A percentile compares a stretch with the other conserved stretches of the same genome.
Evolutionary conservation across 2,113 vertebrate genomes (phyloP).

Genomic region (Pangasianodon hypophthalmus): DNA sequence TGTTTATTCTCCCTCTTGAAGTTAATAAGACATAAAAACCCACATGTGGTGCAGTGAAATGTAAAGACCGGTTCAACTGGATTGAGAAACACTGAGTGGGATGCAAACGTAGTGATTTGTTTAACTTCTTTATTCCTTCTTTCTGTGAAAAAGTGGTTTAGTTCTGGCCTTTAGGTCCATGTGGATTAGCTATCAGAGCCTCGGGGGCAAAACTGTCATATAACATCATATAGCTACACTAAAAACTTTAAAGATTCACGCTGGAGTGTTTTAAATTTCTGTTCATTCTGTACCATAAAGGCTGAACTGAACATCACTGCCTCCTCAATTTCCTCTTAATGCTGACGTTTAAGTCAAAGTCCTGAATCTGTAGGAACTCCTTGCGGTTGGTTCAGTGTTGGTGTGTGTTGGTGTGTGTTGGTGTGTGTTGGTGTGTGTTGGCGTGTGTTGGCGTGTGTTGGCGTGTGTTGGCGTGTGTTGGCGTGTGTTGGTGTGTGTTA

Average conservation of each 20-base stretch:
- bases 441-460: background rate
- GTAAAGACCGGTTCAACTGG: background rate
- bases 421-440: background rate
- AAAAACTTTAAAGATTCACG: background rate
- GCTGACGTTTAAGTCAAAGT: background rate
- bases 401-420: background rate
- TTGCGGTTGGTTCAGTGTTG: background rate
- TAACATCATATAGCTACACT: background rate
- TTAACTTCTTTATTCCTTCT: background rate
- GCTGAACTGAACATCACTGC: conserved; percentile 6
- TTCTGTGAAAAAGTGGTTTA: background rate
- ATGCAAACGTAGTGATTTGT: background rate
- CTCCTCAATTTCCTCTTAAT: background rate
- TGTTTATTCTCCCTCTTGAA: too few species aligned
- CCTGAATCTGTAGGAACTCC: background rate
- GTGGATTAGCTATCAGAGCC: background rate
- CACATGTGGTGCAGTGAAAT: background rate
- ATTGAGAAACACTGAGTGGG: background rate
- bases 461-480: background rate
- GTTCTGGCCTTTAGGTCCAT: background rate
- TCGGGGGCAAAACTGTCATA: background rate
- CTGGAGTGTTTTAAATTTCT: background rate
- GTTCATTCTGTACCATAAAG: background rate
- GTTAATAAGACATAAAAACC: too few species aligned
- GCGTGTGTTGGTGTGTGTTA: background rate